Base-by-base conservation (phyloP, 2,888 invertebrate species). In the Drosophila atripex region DNA sequence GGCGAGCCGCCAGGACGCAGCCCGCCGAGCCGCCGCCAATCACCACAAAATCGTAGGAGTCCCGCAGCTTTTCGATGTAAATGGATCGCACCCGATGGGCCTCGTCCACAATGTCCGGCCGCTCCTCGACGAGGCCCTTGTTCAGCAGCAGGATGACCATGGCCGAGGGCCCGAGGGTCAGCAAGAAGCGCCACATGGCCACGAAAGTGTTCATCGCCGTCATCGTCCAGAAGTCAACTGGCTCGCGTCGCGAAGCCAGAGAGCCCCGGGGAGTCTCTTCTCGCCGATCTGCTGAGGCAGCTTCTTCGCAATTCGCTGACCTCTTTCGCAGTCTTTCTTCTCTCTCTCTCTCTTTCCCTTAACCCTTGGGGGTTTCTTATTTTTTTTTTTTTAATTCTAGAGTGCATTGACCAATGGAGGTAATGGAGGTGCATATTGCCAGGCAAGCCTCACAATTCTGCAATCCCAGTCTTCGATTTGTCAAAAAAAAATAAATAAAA, bases 11-110 rank as follows among this genome's bases (percentile, higher is more conserved):
- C 57, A 97, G 71, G 0, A 95, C 96, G 1, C 96, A 93, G 2
- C 97, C 97, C 0, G 96, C 97, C 1, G 96, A 95, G 0, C 97
- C 97, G 0, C 94, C 97, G 0, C 97, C 97, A 2, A 97, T 92
- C 55, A 97, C 93, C 6, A 97, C 93, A 80, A 96, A 97, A 90
- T 97, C 97, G 82, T 97, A 97, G 50, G 93, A 93, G 5, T 93
- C 92, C 12, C 92, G 91, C 6, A 96, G 87, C 2, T 94, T 90
- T 9, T 92, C 91, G 0, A 93, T 88, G 0, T 92, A 91, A 18
- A 93, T 92, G 54, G 95, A 93, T 39, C 91, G 91, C 0, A 95
- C 93, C 11, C 96, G 93, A 80, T 95, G 91, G 7, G 93, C 92
- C 0, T 91, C 90, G 76, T 96, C 96, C 71, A 95, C 93, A 59